Conservation (phyloP, 1,140 invertebrate species). For the Euborellia annulipes region DNA sequence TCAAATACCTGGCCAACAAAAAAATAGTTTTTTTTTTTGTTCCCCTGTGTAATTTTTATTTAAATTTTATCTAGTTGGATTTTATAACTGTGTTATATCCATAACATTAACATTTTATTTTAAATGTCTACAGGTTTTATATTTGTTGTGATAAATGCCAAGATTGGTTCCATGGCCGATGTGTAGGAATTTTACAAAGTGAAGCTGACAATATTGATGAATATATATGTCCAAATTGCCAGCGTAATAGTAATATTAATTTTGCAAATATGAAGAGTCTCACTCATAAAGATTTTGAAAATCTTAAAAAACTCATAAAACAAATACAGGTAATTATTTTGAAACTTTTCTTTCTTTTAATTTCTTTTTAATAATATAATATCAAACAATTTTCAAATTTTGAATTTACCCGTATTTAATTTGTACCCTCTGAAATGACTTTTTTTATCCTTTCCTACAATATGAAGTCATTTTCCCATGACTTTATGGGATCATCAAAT, state of each 20-base stretch:
- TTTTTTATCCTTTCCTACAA: neutral
- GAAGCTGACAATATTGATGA: conserved; percentile 91
- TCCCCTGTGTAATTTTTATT: no score
- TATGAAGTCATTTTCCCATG: no score
- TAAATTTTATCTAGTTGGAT: no score
- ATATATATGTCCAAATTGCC: conserved; percentile 92
- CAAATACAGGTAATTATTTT: conserved; percentile 59
- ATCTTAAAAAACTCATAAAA: conserved; percentile 70
- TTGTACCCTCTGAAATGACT: neutral
- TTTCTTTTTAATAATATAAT: neutral
- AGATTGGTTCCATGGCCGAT: conserved; percentile 97
- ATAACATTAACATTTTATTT: no score
- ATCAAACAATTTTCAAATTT: neutral
- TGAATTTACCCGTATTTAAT: neutral
- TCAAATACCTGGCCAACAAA: no score
- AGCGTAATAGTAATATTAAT: conserved; percentile 72
- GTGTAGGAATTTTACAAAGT: conserved; percentile 87
- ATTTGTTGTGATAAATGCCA: conserved; percentile 97
- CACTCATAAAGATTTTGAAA: conserved; percentile 63
- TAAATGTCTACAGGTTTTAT: conserved; percentile 65
- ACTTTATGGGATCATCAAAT: no score
- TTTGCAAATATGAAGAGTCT: conserved; percentile 81
- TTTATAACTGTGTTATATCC: no score
- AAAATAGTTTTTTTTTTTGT: no score
- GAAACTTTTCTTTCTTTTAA: neutral